phyloP scores from a whole-genome alignment of 2,888 invertebrate genomes.

The Sesia apiformis region DNA sequence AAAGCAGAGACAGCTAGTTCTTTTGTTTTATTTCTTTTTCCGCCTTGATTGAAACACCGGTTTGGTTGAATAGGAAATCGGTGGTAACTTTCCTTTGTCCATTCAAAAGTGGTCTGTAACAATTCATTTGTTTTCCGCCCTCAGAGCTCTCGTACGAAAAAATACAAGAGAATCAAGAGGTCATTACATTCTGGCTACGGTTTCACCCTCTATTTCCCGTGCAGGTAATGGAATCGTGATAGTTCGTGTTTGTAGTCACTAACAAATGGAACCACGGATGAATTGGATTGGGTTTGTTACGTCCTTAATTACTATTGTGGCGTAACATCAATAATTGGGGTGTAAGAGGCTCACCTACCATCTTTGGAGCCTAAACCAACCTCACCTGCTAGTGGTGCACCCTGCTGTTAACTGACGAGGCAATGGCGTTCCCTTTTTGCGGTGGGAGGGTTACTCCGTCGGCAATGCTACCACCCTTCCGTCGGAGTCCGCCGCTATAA shows the following conservation, averaged over 20 bases:
- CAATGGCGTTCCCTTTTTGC: too few relatives aligned
- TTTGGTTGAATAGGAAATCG: constrained; percentile 43
- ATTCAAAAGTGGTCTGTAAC: constrained; percentile 32
- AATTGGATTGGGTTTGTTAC: too few relatives aligned
- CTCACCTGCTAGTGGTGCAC: too few relatives aligned
- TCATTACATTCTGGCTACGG: constrained; percentile 12
- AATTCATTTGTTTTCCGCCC: constrained; percentile 32
- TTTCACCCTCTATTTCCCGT: constrained; percentile 9
- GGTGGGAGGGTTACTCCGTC: too few relatives aligned
- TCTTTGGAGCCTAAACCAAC: too few relatives aligned
- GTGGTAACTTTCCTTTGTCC: constrained; percentile 26
- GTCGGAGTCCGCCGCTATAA: too few relatives aligned
- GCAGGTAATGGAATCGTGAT: constrained; percentile 20
- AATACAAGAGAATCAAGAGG: constrained; percentile 11
- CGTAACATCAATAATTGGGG: too few relatives aligned
- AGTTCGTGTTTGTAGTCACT: constrained; percentile 9
- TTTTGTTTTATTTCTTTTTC: constrained; percentile 29
- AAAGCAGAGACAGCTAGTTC: constrained; percentile 7
- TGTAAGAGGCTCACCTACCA: too few relatives aligned
- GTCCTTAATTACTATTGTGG: too few relatives aligned
- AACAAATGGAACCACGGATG: neutral
- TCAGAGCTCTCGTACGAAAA: constrained; percentile 8
- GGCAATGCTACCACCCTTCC: too few relatives aligned
- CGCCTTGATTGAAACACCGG: constrained; percentile 47
- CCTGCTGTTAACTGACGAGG: too few relatives aligned